Base-by-base conservation (phyloP, 2,797 vertebrate genomes). In the Gallinago stenura region DNA sequence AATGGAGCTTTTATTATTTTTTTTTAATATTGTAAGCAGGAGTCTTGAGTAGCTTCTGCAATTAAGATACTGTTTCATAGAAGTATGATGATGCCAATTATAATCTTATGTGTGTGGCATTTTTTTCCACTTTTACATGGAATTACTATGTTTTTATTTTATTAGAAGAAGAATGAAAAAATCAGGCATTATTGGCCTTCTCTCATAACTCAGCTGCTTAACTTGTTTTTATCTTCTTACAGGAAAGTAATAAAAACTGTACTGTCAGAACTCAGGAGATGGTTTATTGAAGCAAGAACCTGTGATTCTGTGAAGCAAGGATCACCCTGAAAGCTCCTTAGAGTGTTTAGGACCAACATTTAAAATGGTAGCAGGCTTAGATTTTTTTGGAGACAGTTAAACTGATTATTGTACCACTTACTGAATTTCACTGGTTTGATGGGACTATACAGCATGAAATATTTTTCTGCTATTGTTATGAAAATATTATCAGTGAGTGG, bases 241-340 rank as follows among this genome's bases (percentile, higher is more conserved):
- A 41, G 58, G 48, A 56, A 91, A 88, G 51, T 61, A 81, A 83
- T 94, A 83, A 88, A 94, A 87, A 24, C 15, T 83, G 90, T 81
- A 78, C 58, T 86, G 48, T 58, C 45, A 91, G 80, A 77, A 70
- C 39, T 60, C 48, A 45, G 77, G 61, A 73, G 45, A 33, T 17
- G 4, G 65, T 30, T 89, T 94, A 83, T 12, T 91, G 71, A 89
- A 69, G 24, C 19, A 51, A 70, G 9, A 31, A 57, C 73, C 61
- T 48, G 46, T 48, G 46, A 24, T 48, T 48, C 46, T 48, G 46
- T 24, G 46, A 60, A 70, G 9, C 37, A 56, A 70, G 9, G 33
- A 57, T 77, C 61, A 81, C 15, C 14, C 73, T 60, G 33, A 73
- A 83, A 78, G 26, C 16, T 81, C 48, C 87, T 75, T 12, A 30